A percentile compares a stretch with the other conserved stretches of the same genome.
phyloP scores from a whole-genome alignment of 2,888 invertebrate species.

The Charanyca ferruginea region DNA sequence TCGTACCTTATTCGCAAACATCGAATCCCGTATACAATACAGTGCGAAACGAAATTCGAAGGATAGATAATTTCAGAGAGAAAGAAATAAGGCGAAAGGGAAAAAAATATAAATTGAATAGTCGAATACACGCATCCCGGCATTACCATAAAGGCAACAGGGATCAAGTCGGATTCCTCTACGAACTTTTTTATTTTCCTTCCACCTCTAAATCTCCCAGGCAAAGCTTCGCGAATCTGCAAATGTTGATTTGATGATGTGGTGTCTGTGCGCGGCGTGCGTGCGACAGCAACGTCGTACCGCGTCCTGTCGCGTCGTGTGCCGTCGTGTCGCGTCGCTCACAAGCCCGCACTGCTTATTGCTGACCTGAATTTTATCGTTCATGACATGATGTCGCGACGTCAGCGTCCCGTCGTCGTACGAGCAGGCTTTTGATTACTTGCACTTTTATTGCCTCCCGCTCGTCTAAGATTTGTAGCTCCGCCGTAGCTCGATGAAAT shows the following conservation, averaged over 20 bases:
- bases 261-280: constrained; percentile 68
- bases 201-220: constrained; percentile 91
- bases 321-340: constrained; percentile 62
- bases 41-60: constrained; percentile 91
- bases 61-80: constrained; percentile 90
- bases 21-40: constrained; percentile 89
- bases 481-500: constrained; percentile 62
- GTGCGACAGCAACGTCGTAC: constrained; percentile 59
- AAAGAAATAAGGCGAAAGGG: constrained; percentile 89
- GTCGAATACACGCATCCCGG: constrained; percentile 91
- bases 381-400: constrained; percentile 60
- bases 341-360: constrained; percentile 62
- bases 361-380: constrained; percentile 72
- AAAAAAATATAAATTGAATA: constrained; percentile 91
- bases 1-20: constrained; percentile 90
- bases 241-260: constrained; percentile 91
- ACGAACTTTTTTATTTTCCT: constrained; percentile 91
- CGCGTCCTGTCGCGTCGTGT: constrained; percentile 31
- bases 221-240: constrained; percentile 91
- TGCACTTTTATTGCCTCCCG: constrained; percentile 65
- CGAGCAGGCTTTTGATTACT: constrained; percentile 68
- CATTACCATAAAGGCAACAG: constrained; percentile 91
- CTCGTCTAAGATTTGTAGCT: constrained; percentile 61
- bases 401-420: constrained; percentile 55
- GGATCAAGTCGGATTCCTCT: constrained; percentile 90